These are phyloP conservation scores for Dynastes tityus DNA, from an alignment of 2,888 invertebrate genomes.

Conservation along the genomic window DNA sequence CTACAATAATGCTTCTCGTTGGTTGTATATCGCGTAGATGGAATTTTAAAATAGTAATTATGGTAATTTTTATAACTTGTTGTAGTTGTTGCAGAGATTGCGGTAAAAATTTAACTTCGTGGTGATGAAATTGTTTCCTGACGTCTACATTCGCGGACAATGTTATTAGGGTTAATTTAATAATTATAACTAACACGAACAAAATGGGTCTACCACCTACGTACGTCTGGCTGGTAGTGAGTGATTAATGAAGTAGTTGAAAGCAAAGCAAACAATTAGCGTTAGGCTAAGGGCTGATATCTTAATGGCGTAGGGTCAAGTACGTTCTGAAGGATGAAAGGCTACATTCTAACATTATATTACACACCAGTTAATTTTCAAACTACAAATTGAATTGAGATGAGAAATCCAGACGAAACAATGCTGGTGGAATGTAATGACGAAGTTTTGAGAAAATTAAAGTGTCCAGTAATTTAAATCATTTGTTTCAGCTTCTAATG, in stretches of 20 bases:
- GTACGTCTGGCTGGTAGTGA: background rate
- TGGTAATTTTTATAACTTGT: too few species aligned
- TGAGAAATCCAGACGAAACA: too few species aligned
- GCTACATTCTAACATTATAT: background rate
- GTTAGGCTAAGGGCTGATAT: slow-evolving; percentile 5
- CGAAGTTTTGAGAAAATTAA: too few species aligned
- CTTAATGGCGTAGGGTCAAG: slow-evolving; percentile 11
- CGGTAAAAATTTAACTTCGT: background rate
- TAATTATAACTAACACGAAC: background rate
- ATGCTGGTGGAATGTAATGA: too few species aligned
- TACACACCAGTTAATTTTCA: background rate
- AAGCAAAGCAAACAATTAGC: slow-evolving; percentile 23
- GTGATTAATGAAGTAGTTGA: slow-evolving; percentile 29
- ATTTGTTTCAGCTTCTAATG: too few species aligned
- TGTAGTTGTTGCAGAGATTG: background rate
- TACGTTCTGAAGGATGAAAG: background rate
- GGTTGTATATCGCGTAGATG: slow-evolving; percentile 3
- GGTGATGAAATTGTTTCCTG: background rate
- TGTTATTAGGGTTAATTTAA: slow-evolving; percentile 1
- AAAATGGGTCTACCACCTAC: background rate
- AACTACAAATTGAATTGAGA: slow-evolving; percentile 5
- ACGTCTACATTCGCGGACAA: background rate
- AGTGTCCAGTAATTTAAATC: too few species aligned
- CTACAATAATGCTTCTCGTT: background rate
- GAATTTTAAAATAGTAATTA: slow-evolving; percentile 3